Evolutionary conservation across 2,113 vertebrate genomes (phyloP).

Genomic region (Nasalis larvatus): DNA sequence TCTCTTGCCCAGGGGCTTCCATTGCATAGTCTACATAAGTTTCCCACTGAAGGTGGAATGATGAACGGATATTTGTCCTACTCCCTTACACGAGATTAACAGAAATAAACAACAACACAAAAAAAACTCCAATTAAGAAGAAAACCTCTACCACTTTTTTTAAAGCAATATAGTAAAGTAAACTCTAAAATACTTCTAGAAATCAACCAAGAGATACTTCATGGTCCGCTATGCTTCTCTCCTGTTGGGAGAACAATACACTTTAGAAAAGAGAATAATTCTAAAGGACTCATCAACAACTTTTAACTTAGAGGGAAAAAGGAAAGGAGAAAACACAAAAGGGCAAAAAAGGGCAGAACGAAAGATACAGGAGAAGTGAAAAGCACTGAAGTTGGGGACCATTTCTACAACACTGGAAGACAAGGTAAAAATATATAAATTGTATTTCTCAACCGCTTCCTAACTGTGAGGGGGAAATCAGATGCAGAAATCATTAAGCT

Average conservation of each 20-base stretch:
- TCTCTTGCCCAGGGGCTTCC: not conserved
- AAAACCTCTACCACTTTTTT: not conserved
- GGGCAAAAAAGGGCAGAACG: rapidly evolving
- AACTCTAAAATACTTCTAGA: not conserved
- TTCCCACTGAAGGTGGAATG: not conserved
- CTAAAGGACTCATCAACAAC: not conserved
- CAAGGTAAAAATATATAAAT: not conserved
- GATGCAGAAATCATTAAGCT: constrained; percentile 19
- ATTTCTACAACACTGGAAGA: not conserved
- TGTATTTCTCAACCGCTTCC: not conserved
- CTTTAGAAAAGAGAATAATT: not conserved
- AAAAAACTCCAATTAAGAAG: not conserved
- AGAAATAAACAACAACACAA: not conserved
- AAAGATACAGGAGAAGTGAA: not conserved
- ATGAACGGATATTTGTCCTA: not conserved
- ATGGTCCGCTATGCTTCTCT: rapidly evolving
- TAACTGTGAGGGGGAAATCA: not conserved
- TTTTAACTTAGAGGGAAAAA: not conserved
- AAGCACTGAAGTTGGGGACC: not conserved
- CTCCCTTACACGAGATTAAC: not conserved
- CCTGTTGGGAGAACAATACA: not conserved
- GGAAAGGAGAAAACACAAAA: not conserved
- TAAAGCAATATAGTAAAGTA: not conserved
- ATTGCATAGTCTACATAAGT: not conserved
- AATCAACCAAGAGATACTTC: not conserved